These are phyloP conservation scores for Phyllostomus hastatus DNA, from an alignment of 2,113 vertebrate species.

Conservation along the genomic window DNA sequence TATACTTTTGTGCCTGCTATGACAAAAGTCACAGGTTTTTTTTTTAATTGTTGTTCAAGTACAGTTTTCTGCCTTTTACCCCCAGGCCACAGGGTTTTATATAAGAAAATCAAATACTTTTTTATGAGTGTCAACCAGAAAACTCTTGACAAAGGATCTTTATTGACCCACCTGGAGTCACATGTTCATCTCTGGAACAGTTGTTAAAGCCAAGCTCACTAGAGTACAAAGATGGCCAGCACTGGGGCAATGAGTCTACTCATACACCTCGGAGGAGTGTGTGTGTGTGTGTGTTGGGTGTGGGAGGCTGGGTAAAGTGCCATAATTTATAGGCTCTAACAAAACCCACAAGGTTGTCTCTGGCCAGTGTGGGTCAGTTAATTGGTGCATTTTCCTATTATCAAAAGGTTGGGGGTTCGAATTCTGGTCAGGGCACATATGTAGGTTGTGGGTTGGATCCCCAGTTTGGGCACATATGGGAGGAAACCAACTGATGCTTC, in stretches of 20 bases:
- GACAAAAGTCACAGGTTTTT: not conserved
- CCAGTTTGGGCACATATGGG: no score
- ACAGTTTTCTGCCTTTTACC: no score
- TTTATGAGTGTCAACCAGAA: not conserved
- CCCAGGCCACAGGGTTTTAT: not conserved
- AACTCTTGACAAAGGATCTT: not conserved
- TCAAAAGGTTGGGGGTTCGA: no score
- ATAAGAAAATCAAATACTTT: not conserved
- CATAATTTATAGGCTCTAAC: not conserved
- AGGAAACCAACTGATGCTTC: no score
- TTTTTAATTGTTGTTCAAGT: no score
- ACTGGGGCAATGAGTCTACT: not conserved
- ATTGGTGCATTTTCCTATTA: no score
- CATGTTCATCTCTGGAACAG: not conserved
- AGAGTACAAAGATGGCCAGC: not conserved
- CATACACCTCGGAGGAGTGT: not conserved
- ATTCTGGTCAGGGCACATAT: no score
- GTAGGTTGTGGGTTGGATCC: no score
- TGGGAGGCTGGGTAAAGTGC: fast-evolving
- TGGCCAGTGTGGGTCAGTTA: no score
- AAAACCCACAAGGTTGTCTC: not conserved
- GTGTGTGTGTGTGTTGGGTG: not conserved
- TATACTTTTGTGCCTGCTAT: not conserved
- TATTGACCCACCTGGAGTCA: not conserved
- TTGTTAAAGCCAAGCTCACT: not conserved